Percentiles rank a stretch among this genome's conserved stretches.
Conservation (phyloP, 2,797 vertebrate genomes). For the Distichodus sexfasciatus region DNA sequence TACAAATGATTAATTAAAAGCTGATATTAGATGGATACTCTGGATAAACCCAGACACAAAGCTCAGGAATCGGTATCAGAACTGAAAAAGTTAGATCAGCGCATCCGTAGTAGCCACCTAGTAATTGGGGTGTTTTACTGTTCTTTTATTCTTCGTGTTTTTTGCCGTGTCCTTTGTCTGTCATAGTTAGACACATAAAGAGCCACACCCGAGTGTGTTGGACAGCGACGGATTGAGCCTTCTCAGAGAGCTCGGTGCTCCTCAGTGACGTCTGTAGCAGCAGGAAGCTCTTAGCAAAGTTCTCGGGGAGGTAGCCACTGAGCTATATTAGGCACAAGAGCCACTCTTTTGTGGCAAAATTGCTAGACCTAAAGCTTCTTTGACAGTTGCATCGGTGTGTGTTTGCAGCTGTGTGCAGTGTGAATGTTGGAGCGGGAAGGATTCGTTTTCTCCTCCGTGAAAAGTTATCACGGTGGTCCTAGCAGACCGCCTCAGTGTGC, state of each 20-base stretch:
- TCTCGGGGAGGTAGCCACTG: background rate
- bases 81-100: no score
- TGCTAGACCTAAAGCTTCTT: background rate
- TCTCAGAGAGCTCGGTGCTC: background rate
- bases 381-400: background rate
- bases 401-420: no score
- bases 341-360: background rate
- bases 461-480: no score
- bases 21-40: no score
- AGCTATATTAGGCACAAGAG: background rate
- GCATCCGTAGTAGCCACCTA: no score
- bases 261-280: background rate
- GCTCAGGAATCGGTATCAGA: no score
- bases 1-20: no score
- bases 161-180: constrained; percentile 43
- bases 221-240: background rate
- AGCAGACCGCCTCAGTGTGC: no score
- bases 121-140: no score
- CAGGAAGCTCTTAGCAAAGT: background rate
- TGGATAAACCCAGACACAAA: no score
- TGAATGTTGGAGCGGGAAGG: no score
- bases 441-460: no score
- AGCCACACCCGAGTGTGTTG: constrained; percentile 11
- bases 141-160: constrained; percentile 62
- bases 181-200: constrained; percentile 46